Conservation (phyloP, 2,888 invertebrate genomes). For the Calameuta idolon region DNA sequence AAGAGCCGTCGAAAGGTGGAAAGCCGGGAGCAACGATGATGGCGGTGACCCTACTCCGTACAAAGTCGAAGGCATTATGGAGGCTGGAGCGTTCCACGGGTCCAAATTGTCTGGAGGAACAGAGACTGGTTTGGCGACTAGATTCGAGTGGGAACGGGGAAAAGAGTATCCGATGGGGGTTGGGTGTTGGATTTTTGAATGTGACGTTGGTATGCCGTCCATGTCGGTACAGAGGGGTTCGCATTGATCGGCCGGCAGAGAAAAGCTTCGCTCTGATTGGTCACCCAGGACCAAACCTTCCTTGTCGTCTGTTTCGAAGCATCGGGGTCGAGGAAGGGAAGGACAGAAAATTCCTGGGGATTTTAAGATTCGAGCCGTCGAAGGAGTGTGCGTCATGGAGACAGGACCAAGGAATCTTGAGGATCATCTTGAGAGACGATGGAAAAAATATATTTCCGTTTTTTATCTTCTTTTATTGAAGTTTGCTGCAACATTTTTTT, state of each 20-base stretch:
- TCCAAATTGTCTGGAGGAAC: constrained; percentile 23
- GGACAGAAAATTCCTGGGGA: background rate
- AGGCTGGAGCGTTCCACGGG: background rate
- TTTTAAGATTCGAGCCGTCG: background rate
- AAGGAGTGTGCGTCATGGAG: background rate
- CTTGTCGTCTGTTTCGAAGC: constrained; percentile 34
- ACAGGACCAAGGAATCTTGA: background rate
- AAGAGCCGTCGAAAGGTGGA: background rate
- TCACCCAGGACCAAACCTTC: constrained; percentile 28
- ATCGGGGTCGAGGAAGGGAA: background rate
- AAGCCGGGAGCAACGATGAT: background rate
- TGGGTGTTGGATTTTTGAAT: background rate
- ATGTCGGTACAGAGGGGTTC: constrained; percentile 61
- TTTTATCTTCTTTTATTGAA: constrained; percentile 26
- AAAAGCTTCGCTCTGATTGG: constrained; percentile 59
- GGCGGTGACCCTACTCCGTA: background rate
- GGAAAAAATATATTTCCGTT: constrained; percentile 36
- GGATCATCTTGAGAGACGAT: background rate
- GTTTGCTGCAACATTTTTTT: background rate
- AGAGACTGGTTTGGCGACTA: constrained; percentile 29
- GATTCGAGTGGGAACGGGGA: constrained; percentile 8
- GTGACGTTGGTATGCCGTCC: constrained; percentile 44
- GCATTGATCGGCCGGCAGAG: constrained; percentile 62
- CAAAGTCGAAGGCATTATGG: background rate
- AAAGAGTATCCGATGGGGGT: background rate